phyloP scores from a whole-genome alignment of 2,797 vertebrate species.

The Ptychadena robeensis region DNA sequence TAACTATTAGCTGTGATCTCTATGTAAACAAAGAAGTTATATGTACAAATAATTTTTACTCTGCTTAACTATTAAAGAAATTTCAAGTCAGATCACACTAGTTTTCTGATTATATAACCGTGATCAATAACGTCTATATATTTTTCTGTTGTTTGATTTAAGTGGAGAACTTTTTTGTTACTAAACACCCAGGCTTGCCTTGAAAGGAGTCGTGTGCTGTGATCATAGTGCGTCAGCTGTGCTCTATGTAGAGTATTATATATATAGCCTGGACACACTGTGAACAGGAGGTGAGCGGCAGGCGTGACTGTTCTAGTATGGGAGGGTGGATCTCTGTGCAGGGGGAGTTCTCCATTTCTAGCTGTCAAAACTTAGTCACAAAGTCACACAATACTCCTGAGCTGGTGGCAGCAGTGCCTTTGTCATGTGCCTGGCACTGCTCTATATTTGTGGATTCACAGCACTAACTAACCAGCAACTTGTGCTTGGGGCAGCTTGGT shows the following conservation, averaged over 20 bases:
- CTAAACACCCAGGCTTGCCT: not conserved
- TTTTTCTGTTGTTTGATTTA: no score
- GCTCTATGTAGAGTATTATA: slow-evolving; percentile 19
- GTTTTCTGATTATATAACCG: no score
- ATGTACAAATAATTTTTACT: no score
- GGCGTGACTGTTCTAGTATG: not conserved
- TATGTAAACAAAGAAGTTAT: no score
- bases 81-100: no score
- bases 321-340: slow-evolving; percentile 8
- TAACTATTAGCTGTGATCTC: no score
- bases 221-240: slow-evolving; percentile 15
- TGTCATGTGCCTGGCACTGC: slow-evolving; percentile 1
- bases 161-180: no score
- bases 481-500: not conserved
- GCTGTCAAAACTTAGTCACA: not conserved
- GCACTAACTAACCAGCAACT: not conserved
- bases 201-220: not conserved
- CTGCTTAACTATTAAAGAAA: no score
- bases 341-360: slow-evolving; percentile 8
- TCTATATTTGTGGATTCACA: not conserved
- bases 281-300: not conserved
- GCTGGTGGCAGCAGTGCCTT: not conserved
- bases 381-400: not conserved
- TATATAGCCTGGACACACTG: slow-evolving; percentile 34
- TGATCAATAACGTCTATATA: no score